phyloP scores from a whole-genome alignment of 2,113 vertebrate species.

The Prietella phreatophila region DNA sequence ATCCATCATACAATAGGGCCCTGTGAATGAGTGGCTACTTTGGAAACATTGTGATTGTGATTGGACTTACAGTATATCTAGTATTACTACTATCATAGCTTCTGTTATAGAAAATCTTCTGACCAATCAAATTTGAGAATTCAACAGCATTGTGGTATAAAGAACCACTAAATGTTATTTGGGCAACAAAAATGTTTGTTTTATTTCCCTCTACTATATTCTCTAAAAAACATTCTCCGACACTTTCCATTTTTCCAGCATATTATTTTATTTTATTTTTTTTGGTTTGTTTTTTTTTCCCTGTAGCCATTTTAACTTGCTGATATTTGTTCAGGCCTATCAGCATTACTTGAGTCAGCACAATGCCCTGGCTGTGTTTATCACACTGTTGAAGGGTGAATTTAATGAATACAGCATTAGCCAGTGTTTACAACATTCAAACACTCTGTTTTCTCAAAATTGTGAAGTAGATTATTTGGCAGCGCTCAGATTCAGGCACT shows the following conservation, averaged over 20 bases:
- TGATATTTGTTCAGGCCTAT: conserved; percentile 6
- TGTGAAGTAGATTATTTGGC: neutral
- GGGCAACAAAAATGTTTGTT: neutral
- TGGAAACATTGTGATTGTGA: neutral
- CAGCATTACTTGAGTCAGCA: conserved; percentile 27
- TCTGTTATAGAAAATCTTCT: neutral
- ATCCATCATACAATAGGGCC: neutral
- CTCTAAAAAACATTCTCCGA: neutral
- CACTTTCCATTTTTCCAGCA: neutral
- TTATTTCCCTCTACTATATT: neutral
- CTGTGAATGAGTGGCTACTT: neutral
- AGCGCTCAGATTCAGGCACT: neutral
- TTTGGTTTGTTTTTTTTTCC: neutral
- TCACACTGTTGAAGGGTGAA: conserved; percentile 13
- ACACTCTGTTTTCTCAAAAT: neutral
- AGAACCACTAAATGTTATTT: neutral
- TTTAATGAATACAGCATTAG: conserved; percentile 23
- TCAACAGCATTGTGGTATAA: neutral
- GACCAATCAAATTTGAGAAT: neutral
- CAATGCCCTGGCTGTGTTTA: conserved; percentile 22
- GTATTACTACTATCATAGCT: neutral
- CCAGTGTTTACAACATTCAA: neutral
- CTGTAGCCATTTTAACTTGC: neutral
- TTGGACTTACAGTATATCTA: neutral
- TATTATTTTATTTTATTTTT: neutral